A percentile compares a stretch with the other conserved stretches of the same genome.
Evolutionary conservation across 1,140 invertebrate genomes (phyloP).

Genomic region (Microplitis mediator): DNA sequence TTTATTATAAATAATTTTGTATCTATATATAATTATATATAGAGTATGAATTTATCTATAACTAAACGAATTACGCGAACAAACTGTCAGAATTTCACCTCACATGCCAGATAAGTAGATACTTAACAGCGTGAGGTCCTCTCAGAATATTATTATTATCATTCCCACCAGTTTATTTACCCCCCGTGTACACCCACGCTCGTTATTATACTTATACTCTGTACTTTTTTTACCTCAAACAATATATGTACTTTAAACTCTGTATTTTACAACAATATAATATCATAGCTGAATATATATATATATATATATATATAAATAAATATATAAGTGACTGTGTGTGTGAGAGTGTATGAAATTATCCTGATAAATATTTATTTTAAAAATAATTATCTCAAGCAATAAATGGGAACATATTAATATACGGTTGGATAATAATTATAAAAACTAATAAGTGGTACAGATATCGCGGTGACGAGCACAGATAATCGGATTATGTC

Average conservation of each 20-base stretch:
- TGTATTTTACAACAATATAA: background rate
- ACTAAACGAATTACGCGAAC: constrained; percentile 23
- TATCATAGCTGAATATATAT: too few species aligned
- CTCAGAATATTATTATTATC: too few species aligned
- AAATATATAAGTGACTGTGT: too few species aligned
- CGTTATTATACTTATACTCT: constrained; percentile 7
- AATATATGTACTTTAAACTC: background rate
- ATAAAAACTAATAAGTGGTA: too few species aligned
- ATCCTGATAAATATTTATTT: too few species aligned
- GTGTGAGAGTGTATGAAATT: too few species aligned
- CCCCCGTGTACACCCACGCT: constrained; percentile 10
- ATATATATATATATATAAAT: too few species aligned
- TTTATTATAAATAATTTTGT: too few species aligned
- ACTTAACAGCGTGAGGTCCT: constrained; percentile 22
- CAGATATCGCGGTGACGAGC: constrained; percentile 3
- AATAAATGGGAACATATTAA: too few species aligned
- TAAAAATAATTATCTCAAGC: too few species aligned
- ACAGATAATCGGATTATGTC: constrained; percentile 47
- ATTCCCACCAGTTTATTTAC: constrained; percentile 17
- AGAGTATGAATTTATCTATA: background rate
- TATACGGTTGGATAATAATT: too few species aligned
- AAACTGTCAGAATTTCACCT: background rate
- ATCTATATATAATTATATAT: background rate
- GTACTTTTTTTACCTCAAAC: background rate
- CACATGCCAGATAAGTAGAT: background rate